phyloP scores from a whole-genome alignment of 2,113 vertebrate species.

The Entomyzon cyanotis region DNA sequence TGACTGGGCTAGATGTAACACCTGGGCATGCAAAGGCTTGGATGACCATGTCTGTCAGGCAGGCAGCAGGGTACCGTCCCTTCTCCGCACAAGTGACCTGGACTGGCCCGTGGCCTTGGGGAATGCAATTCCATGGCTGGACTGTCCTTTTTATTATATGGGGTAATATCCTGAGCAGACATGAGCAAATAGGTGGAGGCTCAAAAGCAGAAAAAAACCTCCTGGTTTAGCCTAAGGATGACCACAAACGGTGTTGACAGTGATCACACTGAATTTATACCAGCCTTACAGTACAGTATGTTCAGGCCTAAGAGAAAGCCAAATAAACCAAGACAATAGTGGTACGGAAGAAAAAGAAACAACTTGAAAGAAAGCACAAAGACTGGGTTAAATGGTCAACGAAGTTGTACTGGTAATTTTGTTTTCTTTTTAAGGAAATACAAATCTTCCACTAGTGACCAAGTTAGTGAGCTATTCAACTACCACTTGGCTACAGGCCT shows the following conservation, averaged over 20 bases:
- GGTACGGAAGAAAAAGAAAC: background rate
- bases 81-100: accelerated
- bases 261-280: background rate
- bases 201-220: background rate
- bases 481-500: background rate
- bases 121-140: background rate
- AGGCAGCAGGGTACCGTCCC: background rate
- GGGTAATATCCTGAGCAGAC: background rate
- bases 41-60: accelerated
- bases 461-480: background rate
- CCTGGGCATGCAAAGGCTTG: background rate
- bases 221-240: background rate
- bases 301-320: background rate
- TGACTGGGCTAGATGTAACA: background rate
- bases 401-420: background rate
- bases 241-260: background rate
- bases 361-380: background rate
- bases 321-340: background rate
- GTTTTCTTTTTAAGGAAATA: background rate
- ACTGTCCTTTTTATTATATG: background rate
- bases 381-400: background rate
- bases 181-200: background rate
- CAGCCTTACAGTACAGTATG: background rate
- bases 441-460: background rate
- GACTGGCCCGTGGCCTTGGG: background rate